Percentiles rank a stretch among this genome's conserved stretches.
These are phyloP conservation scores for Falco novaeseelandiae DNA, from an alignment of 2,797 vertebrate species.

Conservation along the genomic window DNA sequence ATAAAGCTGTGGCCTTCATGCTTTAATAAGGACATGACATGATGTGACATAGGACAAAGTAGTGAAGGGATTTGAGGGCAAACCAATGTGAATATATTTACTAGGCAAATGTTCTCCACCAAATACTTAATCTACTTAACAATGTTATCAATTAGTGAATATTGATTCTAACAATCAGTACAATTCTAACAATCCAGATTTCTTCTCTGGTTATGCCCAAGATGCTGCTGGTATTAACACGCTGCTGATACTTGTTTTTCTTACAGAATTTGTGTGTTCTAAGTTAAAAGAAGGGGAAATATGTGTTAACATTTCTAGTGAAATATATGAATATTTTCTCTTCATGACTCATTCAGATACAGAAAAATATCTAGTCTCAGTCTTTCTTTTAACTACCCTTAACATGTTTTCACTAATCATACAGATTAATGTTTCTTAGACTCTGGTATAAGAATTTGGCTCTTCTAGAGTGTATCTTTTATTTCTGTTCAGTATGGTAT, in stretches of 20 bases:
- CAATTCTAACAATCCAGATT: not conserved
- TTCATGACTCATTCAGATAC: slow-evolving; percentile 2
- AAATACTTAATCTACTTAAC: slow-evolving; percentile 6
- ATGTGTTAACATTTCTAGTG: not conserved
- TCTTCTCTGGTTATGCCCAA: not conserved
- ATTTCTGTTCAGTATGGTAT: not conserved
- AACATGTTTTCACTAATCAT: not conserved
- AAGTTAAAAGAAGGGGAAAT: not conserved
- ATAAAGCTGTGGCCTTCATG: not conserved
- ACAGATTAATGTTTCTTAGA: slow-evolving; percentile 1
- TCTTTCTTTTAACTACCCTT: not conserved
- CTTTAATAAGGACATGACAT: not conserved
- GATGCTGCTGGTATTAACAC: not conserved
- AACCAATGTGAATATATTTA: not conserved
- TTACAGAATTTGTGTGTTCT: not conserved
- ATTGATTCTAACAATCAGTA: slow-evolving; percentile 24
- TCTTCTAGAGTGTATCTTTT: slow-evolving; percentile 16
- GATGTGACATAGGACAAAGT: not conserved
- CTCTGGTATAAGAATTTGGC: not conserved
- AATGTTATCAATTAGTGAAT: slow-evolving; percentile 15
- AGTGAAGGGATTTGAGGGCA: not conserved
- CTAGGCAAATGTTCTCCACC: not conserved
- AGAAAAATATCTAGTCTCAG: not conserved
- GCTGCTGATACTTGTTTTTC: not conserved
- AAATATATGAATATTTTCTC: not conserved